These are phyloP conservation scores for Myopa tessellatipennis DNA, from an alignment of 2,888 invertebrate species.

Conservation along the genomic window DNA sequence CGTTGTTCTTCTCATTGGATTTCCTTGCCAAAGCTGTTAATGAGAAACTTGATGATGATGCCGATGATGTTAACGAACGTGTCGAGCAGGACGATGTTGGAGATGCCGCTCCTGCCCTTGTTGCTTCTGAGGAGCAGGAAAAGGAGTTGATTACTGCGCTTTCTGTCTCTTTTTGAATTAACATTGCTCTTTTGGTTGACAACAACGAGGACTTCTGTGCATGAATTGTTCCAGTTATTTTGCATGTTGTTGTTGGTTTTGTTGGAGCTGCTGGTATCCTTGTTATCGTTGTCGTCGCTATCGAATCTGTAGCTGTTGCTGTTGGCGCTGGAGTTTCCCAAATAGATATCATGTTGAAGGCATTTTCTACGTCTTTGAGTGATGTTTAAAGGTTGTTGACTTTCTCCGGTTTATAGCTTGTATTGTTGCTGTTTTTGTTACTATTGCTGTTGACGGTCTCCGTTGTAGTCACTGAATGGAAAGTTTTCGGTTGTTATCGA, in stretches of 20 bases:
- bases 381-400: slow-evolving; percentile 23
- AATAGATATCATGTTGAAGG: slow-evolving; percentile 38
- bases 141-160: neutral
- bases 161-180: slow-evolving; percentile 16
- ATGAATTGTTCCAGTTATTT: neutral
- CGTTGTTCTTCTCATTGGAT: slow-evolving; percentile 35
- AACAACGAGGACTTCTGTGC: slow-evolving; percentile 34
- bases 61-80: slow-evolving; percentile 32
- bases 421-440: neutral
- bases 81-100: slow-evolving; percentile 7
- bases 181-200: slow-evolving; percentile 22
- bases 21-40: slow-evolving; percentile 35
- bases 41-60: slow-evolving; percentile 37
- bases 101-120: neutral
- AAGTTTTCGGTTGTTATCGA: neutral
- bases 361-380: slow-evolving; percentile 36
- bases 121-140: neutral
- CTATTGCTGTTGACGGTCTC: neutral
- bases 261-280: slow-evolving; percentile 29
- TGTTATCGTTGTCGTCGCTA: slow-evolving; percentile 36
- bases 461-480: neutral
- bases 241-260: slow-evolving; percentile 19
- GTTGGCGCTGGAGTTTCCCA: slow-evolving; percentile 28
- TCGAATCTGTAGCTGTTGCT: slow-evolving; percentile 30
- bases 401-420: neutral